phyloP scores from a whole-genome alignment of 2,888 invertebrate species.

The Drosophila paranaensis region DNA sequence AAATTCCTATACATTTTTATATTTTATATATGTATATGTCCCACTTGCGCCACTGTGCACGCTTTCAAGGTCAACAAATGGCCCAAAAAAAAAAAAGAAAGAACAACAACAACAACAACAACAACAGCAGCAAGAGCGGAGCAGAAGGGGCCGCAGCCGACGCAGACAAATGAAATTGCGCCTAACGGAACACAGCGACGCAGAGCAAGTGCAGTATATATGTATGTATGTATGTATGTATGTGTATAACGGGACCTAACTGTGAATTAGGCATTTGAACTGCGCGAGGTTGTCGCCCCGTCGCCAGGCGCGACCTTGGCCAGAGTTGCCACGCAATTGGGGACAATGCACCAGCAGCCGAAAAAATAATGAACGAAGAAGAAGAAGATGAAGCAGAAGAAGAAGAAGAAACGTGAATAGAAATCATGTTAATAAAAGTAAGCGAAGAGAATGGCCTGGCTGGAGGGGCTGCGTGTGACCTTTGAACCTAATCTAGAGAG shows the following conservation, averaged over 20 bases:
- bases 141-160: neutral
- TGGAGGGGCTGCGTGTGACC: conserved; percentile 25
- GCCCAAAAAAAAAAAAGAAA: conserved; percentile 20
- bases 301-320: conserved; percentile 59
- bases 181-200: conserved; percentile 13
- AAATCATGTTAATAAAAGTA: conserved; percentile 10
- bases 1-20: neutral
- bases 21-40: neutral
- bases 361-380: conserved; percentile 3
- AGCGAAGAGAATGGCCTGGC: conserved; percentile 5
- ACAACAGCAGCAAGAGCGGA: neutral
- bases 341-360: conserved; percentile 43
- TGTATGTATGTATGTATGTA: neutral
- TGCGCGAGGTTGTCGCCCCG: conserved; percentile 46
- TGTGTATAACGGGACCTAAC: conserved; percentile 24
- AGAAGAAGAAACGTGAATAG: conserved; percentile 7
- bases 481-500: conserved; percentile 51
- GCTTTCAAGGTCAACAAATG: conserved; percentile 67
- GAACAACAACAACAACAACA: neutral
- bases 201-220: conserved; percentile 7
- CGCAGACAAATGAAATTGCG: conserved; percentile 4
- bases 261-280: conserved; percentile 56
- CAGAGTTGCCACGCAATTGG: conserved; percentile 17
- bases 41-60: conserved; percentile 33
- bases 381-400: neutral